These are phyloP conservation scores for Pachymerium ferrugineum DNA, from an alignment of 2,888 invertebrate species.

Conservation along the genomic window DNA sequence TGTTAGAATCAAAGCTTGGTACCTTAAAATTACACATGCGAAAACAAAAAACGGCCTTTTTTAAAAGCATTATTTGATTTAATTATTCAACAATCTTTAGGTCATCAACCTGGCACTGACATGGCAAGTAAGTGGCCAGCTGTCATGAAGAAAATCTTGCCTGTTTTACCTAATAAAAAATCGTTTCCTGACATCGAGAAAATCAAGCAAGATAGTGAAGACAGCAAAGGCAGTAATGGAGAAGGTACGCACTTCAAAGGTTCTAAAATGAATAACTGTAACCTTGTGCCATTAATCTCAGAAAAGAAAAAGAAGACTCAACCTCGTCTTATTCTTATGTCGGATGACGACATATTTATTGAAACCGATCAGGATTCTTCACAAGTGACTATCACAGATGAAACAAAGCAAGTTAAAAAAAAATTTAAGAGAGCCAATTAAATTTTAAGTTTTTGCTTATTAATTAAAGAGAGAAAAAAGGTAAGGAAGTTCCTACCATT, in stretches of 20 bases:
- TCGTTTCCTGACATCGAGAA: conserved; percentile 26
- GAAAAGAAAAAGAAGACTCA: conserved; percentile 5
- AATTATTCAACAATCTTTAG: background rate
- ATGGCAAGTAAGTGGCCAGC: conserved; percentile 30
- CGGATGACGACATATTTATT: conserved; percentile 26
- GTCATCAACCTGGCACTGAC: background rate
- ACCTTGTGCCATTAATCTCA: too few relatives aligned
- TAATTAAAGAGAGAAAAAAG: background rate
- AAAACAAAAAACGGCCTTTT: background rate
- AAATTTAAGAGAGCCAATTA: background rate
- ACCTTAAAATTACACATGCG: too few relatives aligned
- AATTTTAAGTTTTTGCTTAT: background rate
- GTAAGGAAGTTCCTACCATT: conserved; percentile 22
- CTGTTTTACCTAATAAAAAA: conserved; percentile 36
- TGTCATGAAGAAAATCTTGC: conserved; percentile 35
- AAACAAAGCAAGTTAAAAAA: background rate
- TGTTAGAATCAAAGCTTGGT: background rate
- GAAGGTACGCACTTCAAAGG: background rate
- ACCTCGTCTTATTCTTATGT: background rate
- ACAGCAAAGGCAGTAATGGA: background rate
- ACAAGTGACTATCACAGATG: background rate
- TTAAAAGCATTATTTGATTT: background rate
- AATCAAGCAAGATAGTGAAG: background rate
- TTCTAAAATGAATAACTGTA: background rate
- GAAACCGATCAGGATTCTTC: conserved; percentile 16